These are phyloP conservation scores for Xerus inauris DNA, from an alignment of 2,113 vertebrate genomes.

Conservation along the genomic window DNA sequence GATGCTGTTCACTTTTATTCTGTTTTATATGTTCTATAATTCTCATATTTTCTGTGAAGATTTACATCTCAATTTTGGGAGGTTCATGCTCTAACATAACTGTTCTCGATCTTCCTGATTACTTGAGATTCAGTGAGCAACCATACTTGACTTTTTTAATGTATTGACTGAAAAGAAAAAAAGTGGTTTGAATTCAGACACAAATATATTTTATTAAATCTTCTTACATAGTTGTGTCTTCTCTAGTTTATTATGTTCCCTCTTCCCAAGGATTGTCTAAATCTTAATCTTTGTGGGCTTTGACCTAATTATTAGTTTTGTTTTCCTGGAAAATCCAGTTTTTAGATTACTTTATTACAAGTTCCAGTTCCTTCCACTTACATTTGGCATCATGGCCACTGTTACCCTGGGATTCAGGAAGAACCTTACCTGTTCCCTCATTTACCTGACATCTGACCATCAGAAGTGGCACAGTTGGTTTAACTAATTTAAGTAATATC, in stretches of 20 bases:
- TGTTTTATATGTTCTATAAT: not conserved
- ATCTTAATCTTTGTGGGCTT: not conserved
- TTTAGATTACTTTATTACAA: not conserved
- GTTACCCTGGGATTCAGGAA: not conserved
- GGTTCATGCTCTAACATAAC: not conserved
- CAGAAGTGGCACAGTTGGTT: not conserved
- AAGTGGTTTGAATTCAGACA: not conserved
- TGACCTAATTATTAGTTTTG: not conserved
- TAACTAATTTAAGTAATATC: not conserved
- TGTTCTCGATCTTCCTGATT: not conserved
- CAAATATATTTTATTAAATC: not conserved
- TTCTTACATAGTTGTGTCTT: not conserved
- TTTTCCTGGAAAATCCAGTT: not conserved
- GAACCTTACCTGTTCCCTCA: not conserved
- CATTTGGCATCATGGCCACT: not conserved
- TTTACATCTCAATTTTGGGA: not conserved
- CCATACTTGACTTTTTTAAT: not conserved
- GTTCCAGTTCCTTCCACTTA: not conserved
- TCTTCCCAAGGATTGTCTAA: not conserved
- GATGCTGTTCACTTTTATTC: not conserved
- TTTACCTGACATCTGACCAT: not conserved
- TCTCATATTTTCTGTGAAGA: not conserved
- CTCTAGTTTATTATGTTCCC: not conserved
- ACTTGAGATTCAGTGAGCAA: not conserved
- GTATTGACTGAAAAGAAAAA: not conserved